These are phyloP conservation scores for Philonicus albiceps DNA, from an alignment of 2,888 invertebrate species.

Conservation along the genomic window DNA sequence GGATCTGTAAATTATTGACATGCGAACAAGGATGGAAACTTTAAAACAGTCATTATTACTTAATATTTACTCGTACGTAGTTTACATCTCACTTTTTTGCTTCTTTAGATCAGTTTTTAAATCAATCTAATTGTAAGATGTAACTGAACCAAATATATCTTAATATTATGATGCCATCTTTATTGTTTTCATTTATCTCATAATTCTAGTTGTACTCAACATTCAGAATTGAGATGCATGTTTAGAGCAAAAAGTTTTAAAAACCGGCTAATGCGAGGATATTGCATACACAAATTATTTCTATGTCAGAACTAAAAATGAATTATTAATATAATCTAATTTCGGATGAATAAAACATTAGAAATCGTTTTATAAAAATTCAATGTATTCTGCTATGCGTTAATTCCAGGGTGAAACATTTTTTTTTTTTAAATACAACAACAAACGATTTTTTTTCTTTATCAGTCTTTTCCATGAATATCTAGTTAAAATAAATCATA, in stretches of 20 bases:
- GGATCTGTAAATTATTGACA: background rate
- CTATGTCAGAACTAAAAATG: no score
- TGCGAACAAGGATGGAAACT: background rate
- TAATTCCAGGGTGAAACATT: background rate
- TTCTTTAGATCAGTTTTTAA: background rate
- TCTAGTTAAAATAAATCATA: background rate
- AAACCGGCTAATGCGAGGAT: no score
- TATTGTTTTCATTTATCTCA: background rate
- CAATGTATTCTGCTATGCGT: slow-evolving; percentile 8
- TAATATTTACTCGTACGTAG: background rate
- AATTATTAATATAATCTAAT: no score
- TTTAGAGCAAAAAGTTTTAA: no score
- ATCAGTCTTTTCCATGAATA: slow-evolving; percentile 15
- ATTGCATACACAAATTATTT: no score
- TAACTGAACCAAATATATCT: background rate
- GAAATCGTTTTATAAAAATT: background rate
- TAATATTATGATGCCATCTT: background rate
- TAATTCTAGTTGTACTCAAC: no score
- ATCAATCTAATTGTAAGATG: background rate
- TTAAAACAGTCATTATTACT: background rate
- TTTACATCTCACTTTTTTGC: background rate
- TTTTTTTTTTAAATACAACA: background rate
- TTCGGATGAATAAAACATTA: background rate
- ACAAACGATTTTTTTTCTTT: background rate
- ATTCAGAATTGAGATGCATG: no score